Evolutionary conservation across 2,797 vertebrate species (phyloP), one percentile per base, ranked within the genome.

Genomic region (Chromobotia macracanthus): DNA sequence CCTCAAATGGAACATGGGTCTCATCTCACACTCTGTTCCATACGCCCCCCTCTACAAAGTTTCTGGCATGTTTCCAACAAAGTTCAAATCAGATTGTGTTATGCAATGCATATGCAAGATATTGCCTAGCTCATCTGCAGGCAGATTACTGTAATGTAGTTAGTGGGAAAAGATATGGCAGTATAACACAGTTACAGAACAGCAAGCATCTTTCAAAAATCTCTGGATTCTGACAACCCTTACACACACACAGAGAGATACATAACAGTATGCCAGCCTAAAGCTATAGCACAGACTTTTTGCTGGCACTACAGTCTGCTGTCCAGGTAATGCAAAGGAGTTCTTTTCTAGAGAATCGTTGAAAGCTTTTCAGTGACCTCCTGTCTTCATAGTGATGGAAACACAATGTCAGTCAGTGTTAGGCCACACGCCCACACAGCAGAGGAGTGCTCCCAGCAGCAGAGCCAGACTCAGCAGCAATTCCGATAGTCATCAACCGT

Each of bases 131-230:
- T 86, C 87, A 89, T 89, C 87, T 76, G 77, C 80, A 82, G 84
- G 83, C 88, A 89, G 92, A 91, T 82, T 89, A 86, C 86, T 85
- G 82, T 95, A 92, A 95, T 93, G 84, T 65, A 87, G 94, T 96
- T 95, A 93, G 67, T 82, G 76, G 87, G 50, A 63, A 89, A 86
- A 88, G 88, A 87, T 86, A 87, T 71, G 51, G 87, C 87, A 77
- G 48, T 75, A 72, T 92, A 92, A 93, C 91, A 58, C 65, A 84
- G 89, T 94, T 93, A 92, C 12, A 73, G 50, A 70, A 66, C 35
- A 6, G 38, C 46, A 71, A 83, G 80, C 79, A 84, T 78, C 64
- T 85, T 88, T 74, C 31, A 84, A 85, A 89, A 64, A 83, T 86
- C 85, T 85, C 80, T 28, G 73, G 58, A 77, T 81, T 80, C 89